Evolutionary conservation across 2,113 vertebrate species (phyloP).

Genomic region (Pollachius pollachius): DNA sequence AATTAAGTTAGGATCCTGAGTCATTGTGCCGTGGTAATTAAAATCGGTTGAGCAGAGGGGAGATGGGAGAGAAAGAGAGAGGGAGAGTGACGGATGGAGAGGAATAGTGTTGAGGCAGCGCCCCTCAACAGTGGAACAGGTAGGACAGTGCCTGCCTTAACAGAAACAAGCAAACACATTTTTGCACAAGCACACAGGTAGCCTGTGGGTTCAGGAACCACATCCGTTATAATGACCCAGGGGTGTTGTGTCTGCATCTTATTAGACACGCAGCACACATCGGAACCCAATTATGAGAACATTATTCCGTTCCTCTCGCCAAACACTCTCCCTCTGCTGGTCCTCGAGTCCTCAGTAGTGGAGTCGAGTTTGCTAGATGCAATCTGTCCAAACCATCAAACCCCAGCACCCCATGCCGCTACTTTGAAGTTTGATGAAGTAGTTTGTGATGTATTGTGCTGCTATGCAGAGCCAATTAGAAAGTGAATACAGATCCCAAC

Average conservation of each 20-base stretch:
- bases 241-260: too few relatives aligned
- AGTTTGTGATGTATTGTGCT: neutral
- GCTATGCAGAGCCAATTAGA: neutral
- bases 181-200: too few relatives aligned
- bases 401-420: constrained; percentile 26
- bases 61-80: neutral
- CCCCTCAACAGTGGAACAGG: neutral
- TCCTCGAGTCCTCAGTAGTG: too few relatives aligned
- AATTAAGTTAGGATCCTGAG: constrained; percentile 76
- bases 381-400: neutral
- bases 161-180: too few relatives aligned
- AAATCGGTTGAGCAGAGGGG: constrained; percentile 43
- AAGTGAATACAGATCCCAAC: neutral
- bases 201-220: too few relatives aligned
- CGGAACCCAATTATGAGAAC: too few relatives aligned
- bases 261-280: too few relatives aligned
- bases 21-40: constrained; percentile 72
- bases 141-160: too few relatives aligned
- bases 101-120: neutral
- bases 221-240: too few relatives aligned
- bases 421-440: neutral
- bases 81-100: neutral
- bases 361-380: too few relatives aligned
- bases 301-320: too few relatives aligned
- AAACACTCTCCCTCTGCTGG: too few relatives aligned